A percentile compares a stretch with the other conserved stretches of the same genome.
Conservation (phyloP, 2,888 invertebrate genomes). For the Drosophila sordidula region DNA sequence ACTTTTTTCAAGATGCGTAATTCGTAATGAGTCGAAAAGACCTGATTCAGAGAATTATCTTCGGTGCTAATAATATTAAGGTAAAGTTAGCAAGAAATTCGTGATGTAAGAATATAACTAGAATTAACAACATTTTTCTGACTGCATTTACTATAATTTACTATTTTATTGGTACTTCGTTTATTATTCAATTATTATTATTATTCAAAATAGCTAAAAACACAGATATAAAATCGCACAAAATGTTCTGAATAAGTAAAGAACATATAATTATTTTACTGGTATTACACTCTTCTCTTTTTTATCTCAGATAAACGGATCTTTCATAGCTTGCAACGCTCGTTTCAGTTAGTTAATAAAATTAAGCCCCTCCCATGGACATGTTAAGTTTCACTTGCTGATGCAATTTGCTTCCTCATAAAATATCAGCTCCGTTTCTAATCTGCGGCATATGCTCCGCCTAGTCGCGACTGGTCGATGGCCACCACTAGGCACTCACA, state of each 20-base stretch:
- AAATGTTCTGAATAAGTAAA: too few species aligned
- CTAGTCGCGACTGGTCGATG: slow-evolving; percentile 27
- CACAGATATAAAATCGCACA: too few species aligned
- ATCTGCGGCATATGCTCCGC: slow-evolving; percentile 69
- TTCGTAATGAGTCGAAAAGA: background rate
- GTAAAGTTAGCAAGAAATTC: too few species aligned
- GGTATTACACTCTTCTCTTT: background rate
- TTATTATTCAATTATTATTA: too few species aligned
- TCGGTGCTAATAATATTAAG: background rate
- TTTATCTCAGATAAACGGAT: slow-evolving; percentile 25
- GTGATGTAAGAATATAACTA: too few species aligned
- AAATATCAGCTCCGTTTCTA: slow-evolving; percentile 69
- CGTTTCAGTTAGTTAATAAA: slow-evolving; percentile 47
- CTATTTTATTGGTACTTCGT: too few species aligned
- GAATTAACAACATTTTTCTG: too few species aligned
- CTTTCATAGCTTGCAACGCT: slow-evolving; percentile 20
- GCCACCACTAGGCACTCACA: slow-evolving; percentile 53
- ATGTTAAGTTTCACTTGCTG: slow-evolving; percentile 56
- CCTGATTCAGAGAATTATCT: background rate
- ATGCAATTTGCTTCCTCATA: slow-evolving; percentile 61
- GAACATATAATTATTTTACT: too few species aligned
- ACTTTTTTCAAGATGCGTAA: background rate
- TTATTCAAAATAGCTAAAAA: too few species aligned
- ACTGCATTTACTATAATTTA: too few species aligned
- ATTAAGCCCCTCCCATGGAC: slow-evolving; percentile 57